Conservation (phyloP, 2,797 vertebrate genomes). For the Carapus acus region DNA sequence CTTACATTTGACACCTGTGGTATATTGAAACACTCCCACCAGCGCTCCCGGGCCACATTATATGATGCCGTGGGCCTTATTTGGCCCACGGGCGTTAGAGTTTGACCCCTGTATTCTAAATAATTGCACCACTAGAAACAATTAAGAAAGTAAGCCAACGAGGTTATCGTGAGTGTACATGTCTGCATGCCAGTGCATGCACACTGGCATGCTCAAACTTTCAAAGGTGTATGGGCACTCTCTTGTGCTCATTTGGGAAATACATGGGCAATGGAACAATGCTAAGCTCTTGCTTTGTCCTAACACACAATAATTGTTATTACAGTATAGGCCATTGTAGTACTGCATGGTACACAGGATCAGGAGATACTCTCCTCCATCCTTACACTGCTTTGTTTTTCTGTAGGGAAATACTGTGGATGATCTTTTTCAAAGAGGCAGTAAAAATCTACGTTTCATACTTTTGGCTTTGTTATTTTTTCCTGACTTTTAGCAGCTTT, state of each 20-base stretch:
- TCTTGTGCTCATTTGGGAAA: conserved; percentile 44
- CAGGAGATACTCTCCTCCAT: conserved; percentile 27
- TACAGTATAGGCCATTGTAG: conserved; percentile 48
- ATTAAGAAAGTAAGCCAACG: conserved; percentile 62
- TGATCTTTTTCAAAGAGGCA: conserved; percentile 34
- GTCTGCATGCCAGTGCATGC: conserved; percentile 37
- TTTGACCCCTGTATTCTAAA: conserved; percentile 53
- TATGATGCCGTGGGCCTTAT: no score
- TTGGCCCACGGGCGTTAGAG: no score
- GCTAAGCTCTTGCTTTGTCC: conserved; percentile 59
- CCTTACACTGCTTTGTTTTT: conserved; percentile 42
- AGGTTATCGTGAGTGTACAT: conserved; percentile 56
- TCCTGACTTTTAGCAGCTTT: no score
- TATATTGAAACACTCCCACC: no score
- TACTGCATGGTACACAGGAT: conserved; percentile 43
- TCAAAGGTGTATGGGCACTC: conserved; percentile 32
- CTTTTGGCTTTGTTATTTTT: neutral
- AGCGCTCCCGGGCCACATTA: no score
- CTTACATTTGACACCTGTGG: no score
- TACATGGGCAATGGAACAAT: conserved; percentile 60
- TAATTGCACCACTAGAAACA: conserved; percentile 66
- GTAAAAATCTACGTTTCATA: conserved; percentile 43
- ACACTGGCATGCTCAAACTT: conserved; percentile 7
- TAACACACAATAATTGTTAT: conserved; percentile 65
- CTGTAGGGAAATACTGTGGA: conserved; percentile 28